phyloP scores from a whole-genome alignment of 2,113 vertebrate genomes.

The Neogobius melanostomus region DNA sequence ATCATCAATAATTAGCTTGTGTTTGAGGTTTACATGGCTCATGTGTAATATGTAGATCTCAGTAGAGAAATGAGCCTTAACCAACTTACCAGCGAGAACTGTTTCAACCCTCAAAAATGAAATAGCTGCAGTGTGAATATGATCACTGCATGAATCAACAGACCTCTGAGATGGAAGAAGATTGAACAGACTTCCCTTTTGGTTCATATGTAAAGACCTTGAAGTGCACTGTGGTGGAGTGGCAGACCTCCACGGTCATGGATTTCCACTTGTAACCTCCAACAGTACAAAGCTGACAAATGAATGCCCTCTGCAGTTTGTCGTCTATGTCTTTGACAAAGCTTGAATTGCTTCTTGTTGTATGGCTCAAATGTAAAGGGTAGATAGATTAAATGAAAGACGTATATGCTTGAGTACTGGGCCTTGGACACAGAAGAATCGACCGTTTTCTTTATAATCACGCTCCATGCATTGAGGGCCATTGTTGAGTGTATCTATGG shows the following conservation, averaged over 20 bases:
- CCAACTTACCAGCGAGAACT: not conserved
- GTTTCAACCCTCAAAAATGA: no score
- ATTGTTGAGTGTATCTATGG: not conserved
- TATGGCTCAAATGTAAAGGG: not conserved
- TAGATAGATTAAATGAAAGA: not conserved
- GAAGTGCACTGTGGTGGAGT: no score
- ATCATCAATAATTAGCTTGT: slow-evolving; percentile 65
- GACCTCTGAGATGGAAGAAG: not conserved
- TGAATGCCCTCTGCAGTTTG: not conserved
- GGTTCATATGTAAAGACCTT: no score
- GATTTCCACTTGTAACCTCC: no score
- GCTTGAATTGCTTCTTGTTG: not conserved
- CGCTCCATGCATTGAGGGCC: not conserved
- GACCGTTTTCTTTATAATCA: not conserved
- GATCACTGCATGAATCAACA: not conserved
- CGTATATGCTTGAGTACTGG: not conserved
- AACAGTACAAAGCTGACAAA: no score
- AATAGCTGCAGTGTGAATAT: not conserved
- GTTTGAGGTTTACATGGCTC: slow-evolving; percentile 32
- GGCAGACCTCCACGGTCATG: no score
- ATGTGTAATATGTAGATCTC: slow-evolving; percentile 23
- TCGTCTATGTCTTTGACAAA: not conserved
- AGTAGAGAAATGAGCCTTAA: slow-evolving; percentile 25
- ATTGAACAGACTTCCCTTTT: not conserved
- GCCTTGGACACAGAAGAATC: not conserved